Conservation (phyloP, 2,797 vertebrate genomes). For the Sciurus vulgaris region DNA sequence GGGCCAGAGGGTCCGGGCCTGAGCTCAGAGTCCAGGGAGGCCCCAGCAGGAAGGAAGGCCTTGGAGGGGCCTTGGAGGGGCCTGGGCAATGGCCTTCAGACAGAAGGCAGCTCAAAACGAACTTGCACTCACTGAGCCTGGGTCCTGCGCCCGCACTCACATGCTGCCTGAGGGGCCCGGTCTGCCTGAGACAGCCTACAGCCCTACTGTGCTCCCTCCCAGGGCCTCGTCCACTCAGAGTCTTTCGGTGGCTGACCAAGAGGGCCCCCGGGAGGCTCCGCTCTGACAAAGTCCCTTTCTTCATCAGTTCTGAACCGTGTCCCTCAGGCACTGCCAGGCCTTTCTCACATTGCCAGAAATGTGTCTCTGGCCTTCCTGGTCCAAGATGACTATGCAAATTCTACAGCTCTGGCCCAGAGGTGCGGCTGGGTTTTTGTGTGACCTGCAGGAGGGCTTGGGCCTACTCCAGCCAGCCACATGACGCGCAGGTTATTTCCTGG, state of each 20-base stretch:
- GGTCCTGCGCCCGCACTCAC: neutral
- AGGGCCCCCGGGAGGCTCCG: fast-evolving
- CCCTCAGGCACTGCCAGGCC: neutral
- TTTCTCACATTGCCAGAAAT: neutral
- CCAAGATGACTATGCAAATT: neutral
- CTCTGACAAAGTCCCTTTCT: neutral
- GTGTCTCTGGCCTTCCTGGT: neutral
- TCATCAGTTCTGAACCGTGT: neutral
- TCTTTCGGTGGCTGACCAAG: too few species aligned
- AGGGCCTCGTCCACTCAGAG: neutral
- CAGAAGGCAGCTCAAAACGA: neutral
- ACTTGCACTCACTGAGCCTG: fast-evolving
- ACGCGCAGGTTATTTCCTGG: neutral
- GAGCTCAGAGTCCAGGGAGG: neutral
- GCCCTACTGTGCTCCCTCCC: fast-evolving
- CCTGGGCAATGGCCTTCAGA: neutral
- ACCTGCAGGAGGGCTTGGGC: neutral
- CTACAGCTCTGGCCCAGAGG: neutral
- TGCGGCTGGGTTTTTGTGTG: neutral
- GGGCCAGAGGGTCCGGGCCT: neutral
- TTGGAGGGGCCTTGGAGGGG: too few species aligned
- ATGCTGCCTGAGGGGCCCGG: neutral
- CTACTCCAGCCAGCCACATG: neutral
- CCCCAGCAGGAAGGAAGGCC: neutral
- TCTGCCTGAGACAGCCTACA: neutral